Conservation (phyloP, 2,888 invertebrate species). For the Pandemis cinnamomeana region DNA sequence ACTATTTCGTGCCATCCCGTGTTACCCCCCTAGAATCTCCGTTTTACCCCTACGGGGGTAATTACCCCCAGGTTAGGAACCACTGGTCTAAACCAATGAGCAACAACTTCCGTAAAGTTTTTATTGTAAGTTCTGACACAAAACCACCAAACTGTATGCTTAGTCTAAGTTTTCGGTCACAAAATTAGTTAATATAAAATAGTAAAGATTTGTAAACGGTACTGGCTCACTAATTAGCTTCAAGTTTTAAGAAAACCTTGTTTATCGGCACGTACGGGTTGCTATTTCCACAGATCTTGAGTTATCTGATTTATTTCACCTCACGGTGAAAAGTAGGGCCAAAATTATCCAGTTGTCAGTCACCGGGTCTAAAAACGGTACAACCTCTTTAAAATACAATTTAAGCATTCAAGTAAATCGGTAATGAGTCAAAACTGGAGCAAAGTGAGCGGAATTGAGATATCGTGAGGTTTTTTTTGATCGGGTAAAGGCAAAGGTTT, state of each 20-base stretch:
- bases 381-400: slow-evolving; percentile 33
- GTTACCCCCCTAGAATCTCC: too few relatives aligned
- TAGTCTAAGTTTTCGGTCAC: too few relatives aligned
- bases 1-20: too few relatives aligned
- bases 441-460: slow-evolving; percentile 40
- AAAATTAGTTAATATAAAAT: too few relatives aligned
- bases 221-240: background rate
- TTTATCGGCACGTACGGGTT: too few relatives aligned
- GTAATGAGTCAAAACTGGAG: slow-evolving; percentile 41
- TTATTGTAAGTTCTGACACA: too few relatives aligned
- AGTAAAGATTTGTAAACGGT: background rate
- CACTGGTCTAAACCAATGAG: too few relatives aligned
- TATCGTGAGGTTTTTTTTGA: slow-evolving; percentile 18
- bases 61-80: too few relatives aligned
- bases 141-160: too few relatives aligned
- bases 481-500: slow-evolving; percentile 33
- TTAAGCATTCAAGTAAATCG: slow-evolving; percentile 39
- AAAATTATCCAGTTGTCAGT: slow-evolving; percentile 38
- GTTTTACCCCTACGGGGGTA: too few relatives aligned
- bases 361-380: slow-evolving; percentile 36
- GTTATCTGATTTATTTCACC: background rate
- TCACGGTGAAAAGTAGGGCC: background rate
- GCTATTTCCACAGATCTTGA: background rate
- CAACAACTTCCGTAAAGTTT: too few relatives aligned
- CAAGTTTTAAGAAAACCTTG: background rate